These are phyloP conservation scores for Pentamera pediparva DNA, from an alignment of 53 echinoderm and acorn worm species.

Conservation along the genomic window DNA sequence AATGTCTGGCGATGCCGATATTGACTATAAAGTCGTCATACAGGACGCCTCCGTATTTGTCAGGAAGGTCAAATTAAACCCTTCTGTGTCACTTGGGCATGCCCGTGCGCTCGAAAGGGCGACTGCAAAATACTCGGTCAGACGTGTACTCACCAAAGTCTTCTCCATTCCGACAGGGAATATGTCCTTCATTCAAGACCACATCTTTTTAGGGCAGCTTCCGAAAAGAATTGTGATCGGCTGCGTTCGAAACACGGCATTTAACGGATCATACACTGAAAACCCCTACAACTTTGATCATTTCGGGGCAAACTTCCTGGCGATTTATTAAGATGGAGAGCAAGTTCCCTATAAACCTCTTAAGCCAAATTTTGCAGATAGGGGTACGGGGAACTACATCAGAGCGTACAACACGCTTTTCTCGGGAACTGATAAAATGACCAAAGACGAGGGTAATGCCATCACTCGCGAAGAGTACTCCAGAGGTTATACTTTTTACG, in stretches of 20 bases:
- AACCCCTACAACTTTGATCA: constrained; percentile 70
- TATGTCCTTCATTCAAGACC: constrained; percentile 47
- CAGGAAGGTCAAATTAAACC: constrained; percentile 66
- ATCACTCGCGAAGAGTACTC: constrained; percentile 55
- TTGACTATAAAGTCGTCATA: constrained; percentile 56
- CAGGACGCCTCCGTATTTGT: constrained; percentile 53
- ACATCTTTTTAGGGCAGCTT: constrained; percentile 46
- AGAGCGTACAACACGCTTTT: constrained; percentile 25
- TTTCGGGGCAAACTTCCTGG: constrained; percentile 38
- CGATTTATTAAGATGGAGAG: constrained; percentile 43
- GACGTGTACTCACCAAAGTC: constrained; percentile 35
- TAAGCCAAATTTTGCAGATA: constrained; percentile 30
- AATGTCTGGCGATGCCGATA: constrained; percentile 45
- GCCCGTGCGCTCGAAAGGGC: constrained; percentile 60
- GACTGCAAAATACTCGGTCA: constrained; percentile 61
- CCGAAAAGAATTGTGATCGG: constrained; percentile 57
- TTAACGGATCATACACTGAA: constrained; percentile 42
- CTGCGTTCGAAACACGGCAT: constrained; percentile 44
- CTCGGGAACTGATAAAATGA: constrained; percentile 55
- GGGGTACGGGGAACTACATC: constrained; percentile 2
- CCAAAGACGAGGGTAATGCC: constrained; percentile 33
- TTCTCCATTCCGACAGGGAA: constrained; percentile 49
- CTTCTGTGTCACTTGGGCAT: constrained; percentile 49
- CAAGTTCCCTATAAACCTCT: constrained; percentile 58
- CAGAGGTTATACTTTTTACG: constrained; percentile 44